These are phyloP conservation scores for Colinus virginianus DNA, from an alignment of 2,113 vertebrate species.

Conservation along the genomic window DNA sequence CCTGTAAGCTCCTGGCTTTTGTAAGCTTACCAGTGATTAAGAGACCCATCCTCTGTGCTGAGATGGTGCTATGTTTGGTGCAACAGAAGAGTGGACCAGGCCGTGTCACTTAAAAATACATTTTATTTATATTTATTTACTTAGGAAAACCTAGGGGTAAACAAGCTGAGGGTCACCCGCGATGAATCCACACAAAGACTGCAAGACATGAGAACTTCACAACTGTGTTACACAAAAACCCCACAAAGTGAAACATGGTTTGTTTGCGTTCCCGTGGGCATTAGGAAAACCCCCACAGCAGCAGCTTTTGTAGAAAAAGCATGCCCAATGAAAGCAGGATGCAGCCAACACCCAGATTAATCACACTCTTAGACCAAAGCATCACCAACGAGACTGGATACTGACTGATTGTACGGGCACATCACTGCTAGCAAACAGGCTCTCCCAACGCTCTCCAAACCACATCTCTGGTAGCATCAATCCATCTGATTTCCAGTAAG, in stretches of 20 bases:
- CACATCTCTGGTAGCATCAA: background rate
- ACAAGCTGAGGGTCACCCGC: conserved; percentile 50
- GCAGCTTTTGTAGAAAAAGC: conserved; percentile 55
- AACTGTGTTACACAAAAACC: conserved; percentile 55
- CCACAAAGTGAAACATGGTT: conserved; percentile 49
- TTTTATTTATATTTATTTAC: conserved; percentile 78
- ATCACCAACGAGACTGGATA: background rate
- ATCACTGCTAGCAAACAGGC: conserved; percentile 7
- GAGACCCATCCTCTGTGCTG: background rate
- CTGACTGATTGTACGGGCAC: conserved; percentile 74
- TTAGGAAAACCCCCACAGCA: conserved; percentile 45
- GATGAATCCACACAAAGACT: conserved; percentile 58
- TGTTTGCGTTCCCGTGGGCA: conserved; percentile 50
- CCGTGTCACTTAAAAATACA: conserved; percentile 73
- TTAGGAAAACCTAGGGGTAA: conserved; percentile 65
- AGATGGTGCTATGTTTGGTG: background rate
- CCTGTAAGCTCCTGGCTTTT: background rate
- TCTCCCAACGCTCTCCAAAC: background rate
- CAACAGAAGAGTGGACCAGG: conserved; percentile 38
- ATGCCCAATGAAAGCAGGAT: conserved; percentile 52
- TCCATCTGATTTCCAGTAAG: background rate
- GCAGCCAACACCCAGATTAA: conserved; percentile 42
- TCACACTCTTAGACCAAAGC: conserved; percentile 25
- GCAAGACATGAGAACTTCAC: conserved; percentile 25
- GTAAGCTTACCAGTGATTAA: background rate